Conservation (phyloP, 2,888 invertebrate species). For the Drosophila barbarae region DNA sequence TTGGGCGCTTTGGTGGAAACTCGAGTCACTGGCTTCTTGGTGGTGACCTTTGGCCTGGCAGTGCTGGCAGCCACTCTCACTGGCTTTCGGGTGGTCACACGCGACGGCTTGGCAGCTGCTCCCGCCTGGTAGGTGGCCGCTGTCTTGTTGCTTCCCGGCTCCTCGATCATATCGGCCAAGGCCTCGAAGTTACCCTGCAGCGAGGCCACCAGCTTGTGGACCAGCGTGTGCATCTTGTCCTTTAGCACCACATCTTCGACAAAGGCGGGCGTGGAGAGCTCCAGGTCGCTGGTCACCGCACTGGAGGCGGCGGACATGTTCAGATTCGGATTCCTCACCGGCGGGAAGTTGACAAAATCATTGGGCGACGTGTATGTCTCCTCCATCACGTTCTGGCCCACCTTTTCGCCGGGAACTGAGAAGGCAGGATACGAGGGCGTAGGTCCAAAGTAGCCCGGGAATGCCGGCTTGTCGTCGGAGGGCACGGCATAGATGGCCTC, state of each 20-base stretch:
- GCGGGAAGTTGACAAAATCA: conserved; percentile 89
- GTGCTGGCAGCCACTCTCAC: conserved; percentile 61
- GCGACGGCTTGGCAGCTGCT: conserved; percentile 54
- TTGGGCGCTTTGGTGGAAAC: conserved; percentile 73
- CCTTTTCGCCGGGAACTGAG: conserved; percentile 75
- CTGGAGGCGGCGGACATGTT: conserved; percentile 83
- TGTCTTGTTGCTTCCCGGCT: conserved; percentile 78
- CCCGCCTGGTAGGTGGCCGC: conserved; percentile 60
- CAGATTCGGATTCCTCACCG: conserved; percentile 90
- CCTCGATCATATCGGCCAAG: conserved; percentile 87
- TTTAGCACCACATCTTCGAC: conserved; percentile 87
- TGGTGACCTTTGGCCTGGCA: conserved; percentile 70
- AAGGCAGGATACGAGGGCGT: conserved; percentile 78
- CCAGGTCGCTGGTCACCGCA: conserved; percentile 82
- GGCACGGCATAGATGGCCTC: conserved; percentile 65
- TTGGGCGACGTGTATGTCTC: conserved; percentile 85
- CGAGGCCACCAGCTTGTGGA: conserved; percentile 90
- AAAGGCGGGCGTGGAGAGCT: conserved; percentile 88
- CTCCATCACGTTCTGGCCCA: conserved; percentile 64
- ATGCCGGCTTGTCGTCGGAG: conserved; percentile 77
- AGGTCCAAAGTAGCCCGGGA: conserved; percentile 79
- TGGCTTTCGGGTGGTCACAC: conserved; percentile 73
- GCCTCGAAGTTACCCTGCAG: conserved; percentile 91
- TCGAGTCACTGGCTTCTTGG: conserved; percentile 76
- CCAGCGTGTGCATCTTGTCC: conserved; percentile 89